A percentile compares a stretch with the other conserved stretches of the same genome.
Conservation (phyloP, 2,888 invertebrate species). For the Lycocerus yunnanus region DNA sequence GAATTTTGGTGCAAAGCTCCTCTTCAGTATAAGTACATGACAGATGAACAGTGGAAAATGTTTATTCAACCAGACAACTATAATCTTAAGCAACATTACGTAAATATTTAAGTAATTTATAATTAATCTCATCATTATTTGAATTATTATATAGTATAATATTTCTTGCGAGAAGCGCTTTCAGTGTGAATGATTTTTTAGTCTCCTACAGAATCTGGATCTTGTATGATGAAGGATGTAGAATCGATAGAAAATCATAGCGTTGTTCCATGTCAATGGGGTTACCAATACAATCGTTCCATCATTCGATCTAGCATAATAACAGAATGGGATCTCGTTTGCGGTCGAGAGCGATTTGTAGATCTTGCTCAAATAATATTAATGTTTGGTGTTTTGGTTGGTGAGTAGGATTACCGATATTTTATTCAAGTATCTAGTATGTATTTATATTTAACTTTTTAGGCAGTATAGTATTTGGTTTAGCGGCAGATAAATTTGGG, state of each 20-base stretch:
- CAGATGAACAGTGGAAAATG: slow-evolving; percentile 57
- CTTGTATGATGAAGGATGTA: slow-evolving; percentile 11
- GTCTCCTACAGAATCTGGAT: slow-evolving; percentile 8
- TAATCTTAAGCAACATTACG: slow-evolving; percentile 1
- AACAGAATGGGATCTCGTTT: slow-evolving; percentile 70
- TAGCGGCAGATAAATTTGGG: slow-evolving; percentile 66
- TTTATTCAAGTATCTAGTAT: no score
- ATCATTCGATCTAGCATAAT: slow-evolving; percentile 66
- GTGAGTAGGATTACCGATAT: no score
- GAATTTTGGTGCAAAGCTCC: slow-evolving; percentile 62
- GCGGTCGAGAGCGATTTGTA: slow-evolving; percentile 61
- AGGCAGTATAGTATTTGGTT: slow-evolving; percentile 64
- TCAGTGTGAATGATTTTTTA: not conserved
- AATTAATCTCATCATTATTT: no score
- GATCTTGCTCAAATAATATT: slow-evolving; percentile 65
- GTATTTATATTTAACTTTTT: no score
- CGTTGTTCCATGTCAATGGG: slow-evolving; percentile 42
- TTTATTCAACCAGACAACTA: slow-evolving; percentile 40
- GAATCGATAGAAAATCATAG: not conserved
- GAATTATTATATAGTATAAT: no score
- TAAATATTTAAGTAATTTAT: slow-evolving; percentile 7
- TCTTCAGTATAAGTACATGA: slow-evolving; percentile 39
- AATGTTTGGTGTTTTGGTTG: slow-evolving; percentile 66
- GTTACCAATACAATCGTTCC: slow-evolving; percentile 61
- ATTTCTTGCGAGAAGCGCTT: not conserved